These are phyloP conservation scores for Athripsodes cinereus DNA, from an alignment of 2,888 invertebrate genomes.

Conservation along the genomic window DNA sequence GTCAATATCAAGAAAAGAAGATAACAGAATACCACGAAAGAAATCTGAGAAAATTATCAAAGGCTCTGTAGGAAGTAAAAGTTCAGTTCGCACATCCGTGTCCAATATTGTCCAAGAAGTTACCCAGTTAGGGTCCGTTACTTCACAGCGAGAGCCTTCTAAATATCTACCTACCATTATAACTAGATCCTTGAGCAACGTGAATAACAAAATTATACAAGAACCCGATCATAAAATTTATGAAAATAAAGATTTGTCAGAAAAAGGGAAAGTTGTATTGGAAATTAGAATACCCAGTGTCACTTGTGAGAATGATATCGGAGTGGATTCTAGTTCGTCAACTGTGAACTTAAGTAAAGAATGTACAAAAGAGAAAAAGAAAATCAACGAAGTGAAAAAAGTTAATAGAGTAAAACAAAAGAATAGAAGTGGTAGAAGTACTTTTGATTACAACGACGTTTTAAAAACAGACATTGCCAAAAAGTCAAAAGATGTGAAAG, in stretches of 20 bases:
- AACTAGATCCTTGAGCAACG: constrained; percentile 14
- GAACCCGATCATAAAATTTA: constrained; percentile 10
- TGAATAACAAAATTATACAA: constrained; percentile 1
- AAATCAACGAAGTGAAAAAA: not conserved
- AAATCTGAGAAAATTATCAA: constrained; percentile 12
- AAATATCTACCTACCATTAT: constrained; percentile 14
- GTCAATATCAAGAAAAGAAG: constrained; percentile 2
- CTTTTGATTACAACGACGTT: not conserved
- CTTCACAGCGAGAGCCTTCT: constrained; percentile 1
- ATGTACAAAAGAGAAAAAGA: not conserved
- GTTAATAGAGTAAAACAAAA: not conserved
- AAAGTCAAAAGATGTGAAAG: constrained; percentile 6
- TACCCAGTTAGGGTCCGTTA: too few relatives aligned
- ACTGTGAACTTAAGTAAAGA: not conserved
- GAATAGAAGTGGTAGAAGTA: not conserved
- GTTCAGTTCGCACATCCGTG: not conserved
- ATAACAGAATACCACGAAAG: constrained; percentile 1
- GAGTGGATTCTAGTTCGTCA: not conserved
- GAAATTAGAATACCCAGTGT: constrained; percentile 17
- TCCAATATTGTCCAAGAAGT: not conserved
- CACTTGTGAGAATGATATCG: not conserved
- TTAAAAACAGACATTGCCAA: not conserved
- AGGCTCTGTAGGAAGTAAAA: constrained; percentile 13
- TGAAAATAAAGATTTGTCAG: not conserved
- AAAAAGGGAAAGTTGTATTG: constrained; percentile 1